Conservation (phyloP, 2,888 invertebrate genomes). For the Lasioglossum villosulum region DNA sequence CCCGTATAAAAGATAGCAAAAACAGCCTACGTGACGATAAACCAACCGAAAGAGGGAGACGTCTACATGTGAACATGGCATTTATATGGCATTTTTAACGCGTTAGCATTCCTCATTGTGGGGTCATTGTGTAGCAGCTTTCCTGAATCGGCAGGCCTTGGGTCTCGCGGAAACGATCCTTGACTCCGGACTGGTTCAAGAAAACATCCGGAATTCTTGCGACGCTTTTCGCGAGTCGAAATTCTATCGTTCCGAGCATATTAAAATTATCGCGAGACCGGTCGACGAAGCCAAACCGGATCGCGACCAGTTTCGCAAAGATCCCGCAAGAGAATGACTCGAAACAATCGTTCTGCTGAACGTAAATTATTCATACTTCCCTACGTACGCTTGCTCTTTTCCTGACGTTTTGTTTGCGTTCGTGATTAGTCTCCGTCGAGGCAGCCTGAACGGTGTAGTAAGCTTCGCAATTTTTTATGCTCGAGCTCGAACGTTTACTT, state of each 20-base stretch:
- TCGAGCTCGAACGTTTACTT: background rate
- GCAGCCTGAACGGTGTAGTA: background rate
- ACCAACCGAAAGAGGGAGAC: background rate
- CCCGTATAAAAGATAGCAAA: background rate
- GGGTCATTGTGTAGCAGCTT: background rate
- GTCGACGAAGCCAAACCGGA: background rate
- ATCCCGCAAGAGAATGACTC: background rate
- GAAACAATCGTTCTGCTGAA: background rate
- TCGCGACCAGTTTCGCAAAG: background rate
- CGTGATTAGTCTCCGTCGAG: background rate
- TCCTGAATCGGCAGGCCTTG: conserved; percentile 42
- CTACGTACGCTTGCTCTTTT: background rate
- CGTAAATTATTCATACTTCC: background rate
- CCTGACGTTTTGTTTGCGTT: background rate
- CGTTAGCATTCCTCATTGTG: background rate
- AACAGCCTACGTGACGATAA: background rate
- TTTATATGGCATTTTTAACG: no score
- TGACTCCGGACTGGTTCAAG: conserved; percentile 41
- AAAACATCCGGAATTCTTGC: background rate
- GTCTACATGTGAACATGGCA: background rate
- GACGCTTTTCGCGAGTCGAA: background rate
- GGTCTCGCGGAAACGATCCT: conserved; percentile 13
- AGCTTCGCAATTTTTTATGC: background rate
- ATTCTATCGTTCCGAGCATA: background rate
- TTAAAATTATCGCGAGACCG: background rate